Conservation (phyloP, 2,113 vertebrate genomes). For the Salminus brasiliensis region DNA sequence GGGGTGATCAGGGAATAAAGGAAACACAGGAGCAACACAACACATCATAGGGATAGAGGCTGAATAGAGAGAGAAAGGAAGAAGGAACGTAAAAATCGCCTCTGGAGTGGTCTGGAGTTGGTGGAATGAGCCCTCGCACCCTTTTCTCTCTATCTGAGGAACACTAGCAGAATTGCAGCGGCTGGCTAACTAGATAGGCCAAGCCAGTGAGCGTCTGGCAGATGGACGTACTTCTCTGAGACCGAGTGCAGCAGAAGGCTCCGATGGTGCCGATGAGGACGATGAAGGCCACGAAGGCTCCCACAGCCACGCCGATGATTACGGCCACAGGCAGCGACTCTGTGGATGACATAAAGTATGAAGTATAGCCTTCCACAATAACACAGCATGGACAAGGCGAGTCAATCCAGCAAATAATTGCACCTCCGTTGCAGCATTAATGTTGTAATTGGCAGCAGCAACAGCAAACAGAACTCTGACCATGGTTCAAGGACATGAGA, state of each 20-base stretch:
- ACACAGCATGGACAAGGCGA: conserved; percentile 34
- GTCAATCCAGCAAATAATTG: conserved; percentile 29
- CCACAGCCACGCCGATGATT: conserved; percentile 97
- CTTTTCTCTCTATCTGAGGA: conserved; percentile 45
- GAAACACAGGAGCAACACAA: not conserved
- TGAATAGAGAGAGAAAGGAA: too few species aligned
- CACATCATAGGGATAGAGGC: not conserved
- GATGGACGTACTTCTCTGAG: conserved; percentile 92
- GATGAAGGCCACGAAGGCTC: conserved; percentile 93
- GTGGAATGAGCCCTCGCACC: conserved; percentile 64
- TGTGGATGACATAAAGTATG: conserved; percentile 77
- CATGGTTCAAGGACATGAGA: too few species aligned
- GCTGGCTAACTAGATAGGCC: conserved; percentile 44
- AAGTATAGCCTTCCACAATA: conserved; percentile 55
- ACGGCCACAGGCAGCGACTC: conserved; percentile 95
- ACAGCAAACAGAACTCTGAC: not conserved
- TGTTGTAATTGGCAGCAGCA: not conserved
- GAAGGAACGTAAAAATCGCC: not conserved
- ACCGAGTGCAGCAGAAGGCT: conserved; percentile 96
- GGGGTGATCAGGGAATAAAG: not conserved
- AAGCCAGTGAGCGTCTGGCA: not conserved
- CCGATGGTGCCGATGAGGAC: conserved; percentile 96
- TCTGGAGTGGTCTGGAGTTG: conserved; percentile 33
- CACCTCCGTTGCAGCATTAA: not conserved
- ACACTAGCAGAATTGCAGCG: conserved; percentile 41